phyloP scores from a whole-genome alignment of 2,113 vertebrate genomes.

The Cyrtonyx montezumae region DNA sequence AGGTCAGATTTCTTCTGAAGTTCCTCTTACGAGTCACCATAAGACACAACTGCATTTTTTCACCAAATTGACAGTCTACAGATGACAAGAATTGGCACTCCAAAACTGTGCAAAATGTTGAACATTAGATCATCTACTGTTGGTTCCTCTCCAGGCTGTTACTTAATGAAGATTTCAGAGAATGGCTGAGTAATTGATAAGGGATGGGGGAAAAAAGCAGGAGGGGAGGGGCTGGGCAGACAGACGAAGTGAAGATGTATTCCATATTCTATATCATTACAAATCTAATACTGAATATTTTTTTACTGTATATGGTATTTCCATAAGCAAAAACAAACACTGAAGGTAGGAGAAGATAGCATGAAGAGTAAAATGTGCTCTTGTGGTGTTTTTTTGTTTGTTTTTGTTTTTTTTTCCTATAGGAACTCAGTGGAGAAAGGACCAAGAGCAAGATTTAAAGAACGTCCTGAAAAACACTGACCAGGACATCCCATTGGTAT shows the following conservation, averaged over 20 bases:
- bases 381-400: neutral
- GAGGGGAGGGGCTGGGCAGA: neutral
- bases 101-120: neutral
- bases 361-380: neutral
- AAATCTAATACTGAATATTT: neutral
- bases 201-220: neutral
- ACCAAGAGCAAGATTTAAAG: slow-evolving; percentile 89
- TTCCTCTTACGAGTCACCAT: neutral
- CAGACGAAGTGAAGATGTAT: neutral
- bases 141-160: neutral
- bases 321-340: neutral
- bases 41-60: neutral
- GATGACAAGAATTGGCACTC: neutral
- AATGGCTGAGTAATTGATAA: neutral
- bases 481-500: slow-evolving; percentile 87
- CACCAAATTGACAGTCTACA: neutral
- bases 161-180: neutral
- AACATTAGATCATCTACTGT: accelerated
- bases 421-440: slow-evolving; percentile 85
- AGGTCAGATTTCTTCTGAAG: neutral
- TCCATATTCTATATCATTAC: neutral
- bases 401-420: neutral
- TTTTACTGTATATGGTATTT: neutral
- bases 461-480: slow-evolving; percentile 76
- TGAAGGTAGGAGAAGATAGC: neutral